phyloP scores from a whole-genome alignment of 2,888 invertebrate species.

The Rhopalosiphum nymphaeae region DNA sequence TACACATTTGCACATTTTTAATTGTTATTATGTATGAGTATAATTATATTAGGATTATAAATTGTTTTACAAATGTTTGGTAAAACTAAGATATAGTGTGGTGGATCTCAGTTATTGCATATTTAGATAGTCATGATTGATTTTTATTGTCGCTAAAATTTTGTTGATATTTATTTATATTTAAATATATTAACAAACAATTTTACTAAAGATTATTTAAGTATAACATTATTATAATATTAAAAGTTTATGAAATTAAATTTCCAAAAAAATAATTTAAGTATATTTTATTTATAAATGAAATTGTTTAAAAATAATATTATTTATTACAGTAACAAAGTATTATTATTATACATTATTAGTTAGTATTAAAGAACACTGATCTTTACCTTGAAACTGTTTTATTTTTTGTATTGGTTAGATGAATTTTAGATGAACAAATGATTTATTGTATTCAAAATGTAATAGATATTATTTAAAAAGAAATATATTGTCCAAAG shows the following conservation, averaged over 20 bases:
- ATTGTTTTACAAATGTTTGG: neutral
- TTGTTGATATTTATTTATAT: constrained; percentile 7
- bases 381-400: neutral
- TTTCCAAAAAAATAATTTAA: neutral
- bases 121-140: neutral
- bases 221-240: constrained; percentile 26
- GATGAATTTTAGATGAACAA: constrained; percentile 10
- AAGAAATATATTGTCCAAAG: neutral
- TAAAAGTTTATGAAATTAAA: constrained; percentile 10
- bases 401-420: neutral
- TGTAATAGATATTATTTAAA: neutral
- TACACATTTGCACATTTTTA: constrained; percentile 29
- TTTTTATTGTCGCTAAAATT: constrained; percentile 11
- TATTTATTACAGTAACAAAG: constrained; percentile 33
- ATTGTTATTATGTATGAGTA: neutral
- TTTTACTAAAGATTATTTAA: constrained; percentile 9
- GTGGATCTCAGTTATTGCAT: constrained; percentile 45
- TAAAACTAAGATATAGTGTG: neutral
- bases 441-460: constrained; percentile 8
- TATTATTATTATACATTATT: constrained; percentile 34
- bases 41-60: neutral
- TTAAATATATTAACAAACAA: neutral
- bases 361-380: neutral
- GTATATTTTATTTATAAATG: constrained; percentile 32
- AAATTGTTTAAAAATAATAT: constrained; percentile 33